Conservation (phyloP, 2,113 vertebrate genomes). For the Ariopsis seemanni region DNA sequence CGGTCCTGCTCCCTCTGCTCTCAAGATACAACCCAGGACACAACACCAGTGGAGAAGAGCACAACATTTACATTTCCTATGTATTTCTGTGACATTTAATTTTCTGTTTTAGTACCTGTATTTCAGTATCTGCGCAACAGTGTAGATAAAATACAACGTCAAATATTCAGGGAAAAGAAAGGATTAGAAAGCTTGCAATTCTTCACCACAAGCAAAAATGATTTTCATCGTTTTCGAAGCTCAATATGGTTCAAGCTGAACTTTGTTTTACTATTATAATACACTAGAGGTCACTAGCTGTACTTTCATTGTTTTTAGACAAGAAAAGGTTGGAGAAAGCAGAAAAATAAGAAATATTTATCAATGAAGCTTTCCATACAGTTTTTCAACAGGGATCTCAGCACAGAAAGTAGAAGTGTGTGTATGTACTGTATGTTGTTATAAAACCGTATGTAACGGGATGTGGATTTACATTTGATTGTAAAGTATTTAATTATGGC, state of each 20-base stretch:
- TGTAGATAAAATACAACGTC: not conserved
- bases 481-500: not conserved
- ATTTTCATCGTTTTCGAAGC: not conserved
- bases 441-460: not conserved
- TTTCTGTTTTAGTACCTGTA: not conserved
- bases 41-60: not conserved
- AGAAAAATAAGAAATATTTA: not conserved
- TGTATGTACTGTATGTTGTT: not conserved
- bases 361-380: not conserved
- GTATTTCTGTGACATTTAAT: not conserved
- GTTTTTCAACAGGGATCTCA: not conserved
- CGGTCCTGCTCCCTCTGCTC: not conserved
- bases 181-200: not conserved
- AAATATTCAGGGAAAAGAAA: not conserved
- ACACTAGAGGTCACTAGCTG: slow-evolving; percentile 21
- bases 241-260: not conserved
- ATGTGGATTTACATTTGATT: not conserved
- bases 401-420: not conserved
- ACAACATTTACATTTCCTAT: not conserved
- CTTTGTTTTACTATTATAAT: not conserved
- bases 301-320: not conserved
- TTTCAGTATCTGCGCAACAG: not conserved
- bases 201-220: not conserved
- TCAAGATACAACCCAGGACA: not conserved
- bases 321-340: not conserved